Base-by-base conservation (phyloP, 1,140 invertebrate genomes). In the Sesamia nonagrioides region DNA sequence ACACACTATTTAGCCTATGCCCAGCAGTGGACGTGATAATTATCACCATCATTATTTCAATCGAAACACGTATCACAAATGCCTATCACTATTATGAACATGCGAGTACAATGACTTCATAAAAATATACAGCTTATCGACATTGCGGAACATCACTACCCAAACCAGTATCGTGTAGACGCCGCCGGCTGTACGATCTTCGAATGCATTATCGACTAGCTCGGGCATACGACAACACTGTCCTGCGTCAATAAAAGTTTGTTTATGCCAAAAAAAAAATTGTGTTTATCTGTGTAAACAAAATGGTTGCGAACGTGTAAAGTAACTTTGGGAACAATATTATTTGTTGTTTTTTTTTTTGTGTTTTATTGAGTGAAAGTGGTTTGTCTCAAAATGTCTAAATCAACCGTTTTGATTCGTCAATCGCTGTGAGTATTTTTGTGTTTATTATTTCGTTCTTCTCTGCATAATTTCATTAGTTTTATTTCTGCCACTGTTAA, bases 391-490 rank as follows among this genome's bases (percentile, higher is more conserved):
- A 75, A 50, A 63, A 88, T 88, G 87, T 79, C 87, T 35, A 88
- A 86, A 69, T 77, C 84, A 11, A 72, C 82, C 9, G 27, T 84
- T 63, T 72, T 88, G 18, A 79, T 88, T 63, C 84, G 87, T 52
- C 81, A 88, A 79, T 84, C 80, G 33, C 37, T 87, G 87, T 88
- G 71, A 87, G 87, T 88, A 74, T 73, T 77, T 58, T 71, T 75
- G 33, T 74, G 61, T 61, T 78, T 15, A 54, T 48, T 48, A n/a
- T 68, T 61, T 2, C 42, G 71, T 74, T 56, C 48, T 61, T 60
- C 54, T 40, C 40, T 2, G 6, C 18, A 0, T 71, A 17, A 71
- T 18, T 58, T 75, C 17, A 11, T 37, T 75, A 40, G 11, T 69
- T 52, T 50, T n/a, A 37, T 52, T 54, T 79, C 56, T 17, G 3